These are phyloP conservation scores for Hololepta plana DNA, from an alignment of 2,888 invertebrate genomes.

Conservation along the genomic window DNA sequence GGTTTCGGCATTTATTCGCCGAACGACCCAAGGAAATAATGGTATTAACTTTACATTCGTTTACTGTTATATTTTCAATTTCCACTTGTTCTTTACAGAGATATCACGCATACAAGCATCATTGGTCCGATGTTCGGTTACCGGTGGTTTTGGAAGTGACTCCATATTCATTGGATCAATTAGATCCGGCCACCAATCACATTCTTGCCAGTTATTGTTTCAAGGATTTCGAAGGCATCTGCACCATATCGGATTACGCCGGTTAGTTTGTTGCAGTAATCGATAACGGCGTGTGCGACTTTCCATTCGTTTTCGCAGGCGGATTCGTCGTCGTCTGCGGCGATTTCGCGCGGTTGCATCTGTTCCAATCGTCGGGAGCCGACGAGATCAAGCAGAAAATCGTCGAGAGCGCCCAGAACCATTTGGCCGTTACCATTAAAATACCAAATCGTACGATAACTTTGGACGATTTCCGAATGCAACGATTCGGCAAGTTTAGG, in stretches of 20 bases:
- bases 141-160: constrained; percentile 82
- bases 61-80: constrained; percentile 4
- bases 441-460: constrained; percentile 62
- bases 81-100: constrained; percentile 15
- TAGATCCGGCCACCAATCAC: constrained; percentile 72
- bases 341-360: constrained; percentile 78
- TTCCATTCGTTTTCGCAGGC: constrained; percentile 24
- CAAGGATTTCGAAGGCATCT: constrained; percentile 69
- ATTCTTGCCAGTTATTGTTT: constrained; percentile 68
- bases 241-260: constrained; percentile 71
- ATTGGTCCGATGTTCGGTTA: constrained; percentile 87
- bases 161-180: constrained; percentile 80
- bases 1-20: constrained; percentile 58
- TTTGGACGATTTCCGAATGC: constrained; percentile 68
- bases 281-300: too few relatives aligned
- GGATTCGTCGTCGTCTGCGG: constrained; percentile 84
- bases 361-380: constrained; percentile 72
- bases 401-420: constrained; percentile 61
- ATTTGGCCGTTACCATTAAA: constrained; percentile 69
- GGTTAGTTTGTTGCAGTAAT: constrained; percentile 20
- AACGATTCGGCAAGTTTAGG: constrained; percentile 87
- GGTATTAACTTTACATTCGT: constrained; percentile 29
- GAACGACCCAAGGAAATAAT: constrained; percentile 63
- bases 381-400: constrained; percentile 79
- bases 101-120: constrained; percentile 84